Evolutionary conservation across 2,888 invertebrate genomes (phyloP), one percentile per base, ranked within the genome.

Genomic region (Netelia melanura): DNA sequence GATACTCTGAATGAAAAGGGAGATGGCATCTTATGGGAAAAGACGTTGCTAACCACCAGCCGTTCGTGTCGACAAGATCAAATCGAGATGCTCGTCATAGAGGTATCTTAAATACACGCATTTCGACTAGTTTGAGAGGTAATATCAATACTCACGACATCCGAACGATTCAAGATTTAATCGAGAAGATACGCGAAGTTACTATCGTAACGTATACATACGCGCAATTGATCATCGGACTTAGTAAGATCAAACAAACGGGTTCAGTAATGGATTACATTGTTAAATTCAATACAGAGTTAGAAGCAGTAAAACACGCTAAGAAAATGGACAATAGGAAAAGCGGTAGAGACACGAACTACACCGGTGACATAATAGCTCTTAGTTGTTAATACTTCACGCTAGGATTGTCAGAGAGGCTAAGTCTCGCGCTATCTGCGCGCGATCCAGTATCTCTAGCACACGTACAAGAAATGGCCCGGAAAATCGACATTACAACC

Each of bases 61-160:
- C 54, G 56, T 56, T 56, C 56, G n/a, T 56, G 48, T 48, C 67
- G 67, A 68, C 44, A 48, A 23, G 67, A 68, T 68, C 67, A 68
- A 68, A 68, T 68, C 67, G 67, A 68, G 48, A 68, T 68, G 67
- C 67, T 68, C 48, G 48, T 68, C 48, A 68, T 68, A 68, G n/a
- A n/a, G 67, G 67, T 68, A 21, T 68, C 11, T 68, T 48, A 68
- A 68, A 68, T 10, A 68, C 67, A 48, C 48, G 67, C 48, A 68
- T 68, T 68, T 68, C 67, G 23, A 48, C 67, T 23, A 68, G 48
- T 9, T 68, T 68, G 23, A 68, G 67, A 68, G 67, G 67, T 68
- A 68, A 68, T 68, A 68, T 68, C 48, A 68, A 68, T 48, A 56
- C 56, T n/a, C n/a, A 56, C 56, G 56, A 56, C 56, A 56, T 56